Conservation (phyloP, 1,140 invertebrate genomes). For the Trachelipus rathkii region DNA sequence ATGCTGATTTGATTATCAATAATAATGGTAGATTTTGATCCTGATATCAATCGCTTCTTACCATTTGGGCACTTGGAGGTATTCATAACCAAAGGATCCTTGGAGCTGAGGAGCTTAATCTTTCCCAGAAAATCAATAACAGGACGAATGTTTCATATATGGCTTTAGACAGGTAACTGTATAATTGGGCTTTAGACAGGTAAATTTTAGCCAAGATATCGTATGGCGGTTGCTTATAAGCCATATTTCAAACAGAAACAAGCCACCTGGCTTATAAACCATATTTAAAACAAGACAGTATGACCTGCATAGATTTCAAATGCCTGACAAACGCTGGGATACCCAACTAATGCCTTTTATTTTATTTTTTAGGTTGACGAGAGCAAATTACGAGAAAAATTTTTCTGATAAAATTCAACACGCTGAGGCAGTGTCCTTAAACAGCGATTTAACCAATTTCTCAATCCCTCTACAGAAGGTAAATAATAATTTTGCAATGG, state of each 20-base stretch:
- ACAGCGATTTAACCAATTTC: background rate
- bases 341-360: background rate
- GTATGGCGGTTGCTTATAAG: no score
- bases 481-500: no score
- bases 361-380: background rate
- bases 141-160: background rate
- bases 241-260: no score
- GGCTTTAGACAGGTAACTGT: background rate
- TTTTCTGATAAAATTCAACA: background rate
- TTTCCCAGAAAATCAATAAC: background rate
- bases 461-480: background rate
- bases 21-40: conserved; percentile 24
- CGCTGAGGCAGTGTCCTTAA: background rate
- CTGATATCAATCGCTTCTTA: conserved; percentile 32
- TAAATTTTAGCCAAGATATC: background rate
- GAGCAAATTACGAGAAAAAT: background rate
- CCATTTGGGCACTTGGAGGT: conserved; percentile 29
- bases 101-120: background rate
- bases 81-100: conserved; percentile 23
- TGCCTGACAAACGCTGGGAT: background rate
- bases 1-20: conserved; percentile 18
- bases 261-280: background rate
- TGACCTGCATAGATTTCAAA: background rate
- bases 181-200: background rate
- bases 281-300: background rate